These are phyloP conservation scores for Strix uralensis DNA, from an alignment of 2,113 vertebrate species.

Conservation along the genomic window DNA sequence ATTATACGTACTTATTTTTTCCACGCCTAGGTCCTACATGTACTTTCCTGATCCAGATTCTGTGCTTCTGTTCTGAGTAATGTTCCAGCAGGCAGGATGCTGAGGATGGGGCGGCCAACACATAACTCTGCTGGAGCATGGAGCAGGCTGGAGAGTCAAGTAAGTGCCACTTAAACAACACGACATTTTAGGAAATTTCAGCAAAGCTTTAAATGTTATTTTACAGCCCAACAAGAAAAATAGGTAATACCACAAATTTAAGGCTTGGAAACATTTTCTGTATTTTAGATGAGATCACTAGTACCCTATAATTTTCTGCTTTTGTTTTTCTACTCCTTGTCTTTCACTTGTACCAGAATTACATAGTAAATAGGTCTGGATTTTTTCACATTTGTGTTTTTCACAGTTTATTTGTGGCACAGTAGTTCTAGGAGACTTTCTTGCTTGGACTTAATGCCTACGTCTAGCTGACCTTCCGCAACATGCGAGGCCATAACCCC, in stretches of 20 bases:
- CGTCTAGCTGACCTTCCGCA: not conserved
- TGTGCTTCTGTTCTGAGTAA: not conserved
- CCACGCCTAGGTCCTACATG: not conserved
- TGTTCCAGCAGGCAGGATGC: not conserved
- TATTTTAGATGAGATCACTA: not conserved
- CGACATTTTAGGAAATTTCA: not conserved
- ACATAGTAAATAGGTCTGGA: not conserved
- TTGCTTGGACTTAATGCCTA: not conserved
- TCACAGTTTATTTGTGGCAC: not conserved
- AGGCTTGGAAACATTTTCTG: not conserved
- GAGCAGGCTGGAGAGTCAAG: not conserved
- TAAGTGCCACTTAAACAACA: constrained; percentile 4
- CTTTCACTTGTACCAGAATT: not conserved
- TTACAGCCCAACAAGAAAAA: not conserved
- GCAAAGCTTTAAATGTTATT: not conserved
- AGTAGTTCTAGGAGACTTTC: not conserved
- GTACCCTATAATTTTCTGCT: not conserved
- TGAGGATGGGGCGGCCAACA: not conserved
- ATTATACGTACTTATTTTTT: not conserved
- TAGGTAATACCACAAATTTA: not conserved
- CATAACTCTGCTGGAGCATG: not conserved
- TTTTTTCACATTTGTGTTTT: not conserved
- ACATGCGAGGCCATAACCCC: not conserved
- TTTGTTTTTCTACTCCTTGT: not conserved
- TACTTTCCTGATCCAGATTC: not conserved